phyloP scores from a whole-genome alignment of 2,888 invertebrate species.

The Smittia sp. region DNA sequence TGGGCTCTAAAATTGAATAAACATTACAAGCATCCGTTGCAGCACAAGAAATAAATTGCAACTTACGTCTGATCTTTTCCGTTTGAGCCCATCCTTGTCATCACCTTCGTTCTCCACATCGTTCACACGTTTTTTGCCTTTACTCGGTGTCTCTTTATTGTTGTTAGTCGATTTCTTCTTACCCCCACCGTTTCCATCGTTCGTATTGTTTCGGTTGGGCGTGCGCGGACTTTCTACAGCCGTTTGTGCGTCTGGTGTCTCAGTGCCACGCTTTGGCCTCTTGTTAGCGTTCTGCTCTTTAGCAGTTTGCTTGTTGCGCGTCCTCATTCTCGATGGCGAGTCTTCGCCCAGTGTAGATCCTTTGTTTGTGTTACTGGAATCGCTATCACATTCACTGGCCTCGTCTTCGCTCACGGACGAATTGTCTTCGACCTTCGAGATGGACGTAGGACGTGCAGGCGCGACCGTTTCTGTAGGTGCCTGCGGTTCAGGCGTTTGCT shows the following conservation, averaged over 20 bases:
- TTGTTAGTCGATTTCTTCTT: constrained; percentile 54
- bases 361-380: constrained; percentile 77
- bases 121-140: constrained; percentile 56
- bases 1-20: constrained; percentile 62
- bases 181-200: constrained; percentile 54
- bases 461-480: constrained; percentile 45
- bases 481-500: constrained; percentile 65
- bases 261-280: constrained; percentile 62
- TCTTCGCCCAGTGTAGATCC: constrained; percentile 57
- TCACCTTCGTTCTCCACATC: constrained; percentile 52
- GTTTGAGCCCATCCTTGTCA: constrained; percentile 57
- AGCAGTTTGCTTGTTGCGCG: constrained; percentile 70
- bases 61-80: constrained; percentile 54
- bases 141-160: constrained; percentile 58
- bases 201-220: constrained; percentile 52
- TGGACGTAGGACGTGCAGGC: constrained; percentile 60
- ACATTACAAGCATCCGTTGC: constrained; percentile 15
- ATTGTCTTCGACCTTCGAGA: constrained; percentile 57
- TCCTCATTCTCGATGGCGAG: constrained; percentile 85
- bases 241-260: constrained; percentile 56
- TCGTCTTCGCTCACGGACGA: constrained; percentile 74
- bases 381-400: constrained; percentile 93
- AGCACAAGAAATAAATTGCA: neutral
- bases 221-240: constrained; percentile 52
- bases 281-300: constrained; percentile 49